A percentile compares a stretch with the other conserved stretches of the same genome.
Evolutionary conservation across 2,888 invertebrate genomes (phyloP).

Genomic region (Chalcis sispes): DNA sequence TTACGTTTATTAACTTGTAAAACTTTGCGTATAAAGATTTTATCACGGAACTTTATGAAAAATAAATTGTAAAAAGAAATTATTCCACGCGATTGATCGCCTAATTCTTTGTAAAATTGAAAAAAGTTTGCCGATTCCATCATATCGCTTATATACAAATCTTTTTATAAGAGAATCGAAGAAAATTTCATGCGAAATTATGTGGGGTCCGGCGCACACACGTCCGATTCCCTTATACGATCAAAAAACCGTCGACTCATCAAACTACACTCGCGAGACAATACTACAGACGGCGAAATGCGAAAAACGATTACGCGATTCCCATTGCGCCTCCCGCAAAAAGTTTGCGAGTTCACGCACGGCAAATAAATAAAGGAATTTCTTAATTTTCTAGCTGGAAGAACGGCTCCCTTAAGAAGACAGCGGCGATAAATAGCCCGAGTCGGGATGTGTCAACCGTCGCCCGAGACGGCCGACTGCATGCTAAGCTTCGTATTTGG

Average conservation of each 20-base stretch:
- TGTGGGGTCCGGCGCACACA: not conserved
- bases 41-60: too few relatives aligned
- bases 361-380: slow-evolving; percentile 30
- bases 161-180: too few relatives aligned
- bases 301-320: not conserved
- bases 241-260: slow-evolving; percentile 29
- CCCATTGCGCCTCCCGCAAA: not conserved
- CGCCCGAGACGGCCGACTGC: not conserved
- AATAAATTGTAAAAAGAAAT: too few relatives aligned
- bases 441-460: not conserved
- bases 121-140: too few relatives aligned
- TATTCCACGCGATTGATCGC: too few relatives aligned
- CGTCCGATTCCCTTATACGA: not conserved
- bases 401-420: not conserved
- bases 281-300: not conserved
- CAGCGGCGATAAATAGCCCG: not conserved
- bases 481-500: not conserved
- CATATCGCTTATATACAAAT: too few relatives aligned
- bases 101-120: too few relatives aligned
- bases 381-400: slow-evolving; percentile 18
- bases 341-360: not conserved
- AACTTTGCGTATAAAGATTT: too few relatives aligned
- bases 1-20: too few relatives aligned
- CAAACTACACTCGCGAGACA: slow-evolving; percentile 19
- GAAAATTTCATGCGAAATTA: not conserved